These are phyloP conservation scores for Panorpa germanica DNA, from an alignment of 2,888 invertebrate species.

Conservation along the genomic window DNA sequence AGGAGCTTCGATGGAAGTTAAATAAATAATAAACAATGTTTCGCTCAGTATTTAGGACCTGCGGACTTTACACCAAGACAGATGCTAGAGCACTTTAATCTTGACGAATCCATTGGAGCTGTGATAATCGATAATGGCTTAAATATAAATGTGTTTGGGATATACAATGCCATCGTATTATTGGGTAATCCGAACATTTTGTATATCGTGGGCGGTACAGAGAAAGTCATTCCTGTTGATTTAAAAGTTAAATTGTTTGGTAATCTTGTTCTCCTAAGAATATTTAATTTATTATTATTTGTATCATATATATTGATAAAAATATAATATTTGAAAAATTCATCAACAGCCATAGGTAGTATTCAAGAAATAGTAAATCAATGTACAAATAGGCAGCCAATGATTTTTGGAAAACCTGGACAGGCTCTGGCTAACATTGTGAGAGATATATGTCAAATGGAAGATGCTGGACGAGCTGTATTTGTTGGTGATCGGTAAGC, in stretches of 20 bases:
- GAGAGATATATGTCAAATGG: conserved; percentile 20
- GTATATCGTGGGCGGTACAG: conserved; percentile 24
- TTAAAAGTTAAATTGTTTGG: conserved; percentile 21
- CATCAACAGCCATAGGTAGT: conserved; percentile 21
- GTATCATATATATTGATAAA: too few species aligned
- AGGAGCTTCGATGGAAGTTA: too few species aligned
- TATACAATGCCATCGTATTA: conserved; percentile 24
- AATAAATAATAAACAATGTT: too few species aligned
- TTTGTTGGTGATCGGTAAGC: conserved; percentile 74
- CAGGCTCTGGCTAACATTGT: conserved; percentile 19
- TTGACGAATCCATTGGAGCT: too few species aligned
- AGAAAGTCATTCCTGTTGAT: conserved; percentile 20
- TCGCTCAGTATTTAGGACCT: too few species aligned
- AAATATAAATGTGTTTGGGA: conserved; percentile 22
- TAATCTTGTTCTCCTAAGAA: too few species aligned
- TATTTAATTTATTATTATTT: too few species aligned
- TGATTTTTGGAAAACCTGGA: conserved; percentile 27
- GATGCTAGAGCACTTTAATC: conserved; percentile 17
- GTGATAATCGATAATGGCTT: conserved; percentile 27
- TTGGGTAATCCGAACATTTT: conserved; percentile 23
- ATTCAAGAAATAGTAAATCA: conserved; percentile 22
- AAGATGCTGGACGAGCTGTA: conserved; percentile 42
- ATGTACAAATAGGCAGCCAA: conserved; percentile 21
- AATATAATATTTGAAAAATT: background rate
- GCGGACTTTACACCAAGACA: too few species aligned